A percentile compares a stretch with the other conserved stretches of the same genome.
phyloP scores from a whole-genome alignment of 2,888 invertebrate genomes.

The Hesperia comma region DNA sequence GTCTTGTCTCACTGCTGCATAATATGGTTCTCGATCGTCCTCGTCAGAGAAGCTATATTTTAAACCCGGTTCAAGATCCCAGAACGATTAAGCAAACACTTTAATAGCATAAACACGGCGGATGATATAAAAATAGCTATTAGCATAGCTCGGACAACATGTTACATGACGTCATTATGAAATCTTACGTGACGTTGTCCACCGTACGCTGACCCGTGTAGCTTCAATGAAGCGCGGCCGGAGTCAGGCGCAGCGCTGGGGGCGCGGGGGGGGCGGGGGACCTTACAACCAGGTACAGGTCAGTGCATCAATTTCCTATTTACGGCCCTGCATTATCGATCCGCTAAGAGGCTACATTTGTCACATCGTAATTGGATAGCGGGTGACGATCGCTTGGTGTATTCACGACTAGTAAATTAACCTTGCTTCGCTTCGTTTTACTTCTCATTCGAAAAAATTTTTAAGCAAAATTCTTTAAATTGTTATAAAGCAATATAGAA shows the following conservation, averaged over 20 bases:
- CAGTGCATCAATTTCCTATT: constrained; percentile 57
- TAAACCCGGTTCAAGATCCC: too few relatives aligned
- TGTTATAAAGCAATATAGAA: too few relatives aligned
- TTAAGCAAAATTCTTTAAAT: too few relatives aligned
- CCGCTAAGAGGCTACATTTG: constrained; percentile 36
- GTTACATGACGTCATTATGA: constrained; percentile 9
- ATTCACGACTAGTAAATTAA: too few relatives aligned
- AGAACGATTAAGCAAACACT: too few relatives aligned
- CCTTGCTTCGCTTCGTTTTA: too few relatives aligned
- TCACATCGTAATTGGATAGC: constrained; percentile 17
- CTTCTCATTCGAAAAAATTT: too few relatives aligned
- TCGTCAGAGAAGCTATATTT: too few relatives aligned
- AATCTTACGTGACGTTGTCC: constrained; percentile 13
- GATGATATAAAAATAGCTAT: not conserved
- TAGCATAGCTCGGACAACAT: not conserved
- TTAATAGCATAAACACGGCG: too few relatives aligned
- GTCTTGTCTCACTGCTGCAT: too few relatives aligned
- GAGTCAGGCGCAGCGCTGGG: not conserved
- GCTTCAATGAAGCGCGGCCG: not conserved
- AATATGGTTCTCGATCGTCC: too few relatives aligned
- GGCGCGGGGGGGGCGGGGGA: not conserved
- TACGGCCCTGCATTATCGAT: constrained; percentile 60
- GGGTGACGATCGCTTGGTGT: too few relatives aligned
- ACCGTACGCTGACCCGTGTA: constrained; percentile 2
- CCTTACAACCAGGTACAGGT: constrained; percentile 43